Evolutionary conservation across 1,140 invertebrate species (phyloP), one percentile per base, ranked within the genome.

Genomic region (Drosophila bocqueti): DNA sequence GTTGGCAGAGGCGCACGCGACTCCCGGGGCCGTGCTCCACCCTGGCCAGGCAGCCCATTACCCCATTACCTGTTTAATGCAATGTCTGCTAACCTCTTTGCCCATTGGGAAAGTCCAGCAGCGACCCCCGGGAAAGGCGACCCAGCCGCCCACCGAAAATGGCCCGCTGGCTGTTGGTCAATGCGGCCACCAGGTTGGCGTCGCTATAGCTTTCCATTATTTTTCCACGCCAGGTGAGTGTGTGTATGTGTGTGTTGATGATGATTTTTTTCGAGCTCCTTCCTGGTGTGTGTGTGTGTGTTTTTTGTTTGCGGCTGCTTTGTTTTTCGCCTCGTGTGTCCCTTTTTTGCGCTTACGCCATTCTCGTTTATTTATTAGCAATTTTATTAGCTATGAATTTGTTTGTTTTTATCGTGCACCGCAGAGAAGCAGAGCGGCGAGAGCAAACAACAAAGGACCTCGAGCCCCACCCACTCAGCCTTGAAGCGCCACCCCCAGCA

Each of bases 321-420:
- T 90, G 82, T 85, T 90, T 55, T 80, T 91, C 76, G 64, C 78
- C 77, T 68, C 63, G 69, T 85, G 85, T 90, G 85, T 90, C 79
- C 82, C 86, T 91, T 85, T 75, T 89, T 90, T 90, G 63, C 71
- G 78, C 75, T 89, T 83, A 84, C 81, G 85, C 82, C 86, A 90
- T 89, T 89, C 86, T 85, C 85, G 85, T 89, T 90, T 91, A 90
- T 90, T 90, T 90, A 90, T 90, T 90, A 90, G 85, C 86, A 91
- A 90, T 90, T 90, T 90, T 90, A 90, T 90, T 90, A 90, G 85
- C 85, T 90, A 91, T 90, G 85, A 90, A 90, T 90, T 90, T 90
- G 85, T 90, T 90, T 90, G 85, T 91, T 90, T 90, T 90, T 90
- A 89, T 89, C 85, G 85, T 79, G 77, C 74, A 52, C 83, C 83